Conservation (phyloP, 2,113 vertebrate species). For the Hypanus sabinus region DNA sequence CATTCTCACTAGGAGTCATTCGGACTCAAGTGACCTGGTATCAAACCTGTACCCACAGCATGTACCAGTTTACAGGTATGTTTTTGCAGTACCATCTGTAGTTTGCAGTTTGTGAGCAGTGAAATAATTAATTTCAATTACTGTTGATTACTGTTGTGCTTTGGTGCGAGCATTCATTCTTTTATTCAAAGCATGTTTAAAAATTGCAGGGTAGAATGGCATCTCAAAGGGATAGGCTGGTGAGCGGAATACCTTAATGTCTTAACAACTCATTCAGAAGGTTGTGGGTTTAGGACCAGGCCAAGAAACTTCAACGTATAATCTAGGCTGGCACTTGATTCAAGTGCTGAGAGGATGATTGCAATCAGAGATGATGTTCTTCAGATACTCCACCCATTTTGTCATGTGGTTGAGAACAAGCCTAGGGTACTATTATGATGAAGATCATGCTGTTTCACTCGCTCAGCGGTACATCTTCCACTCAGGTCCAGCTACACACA, state of each 20-base stretch:
- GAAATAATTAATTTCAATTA: background rate
- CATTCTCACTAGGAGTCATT: constrained; percentile 49
- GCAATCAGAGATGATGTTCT: background rate
- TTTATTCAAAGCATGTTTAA: background rate
- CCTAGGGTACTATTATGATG: no score
- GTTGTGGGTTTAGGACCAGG: background rate
- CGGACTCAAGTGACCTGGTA: constrained; percentile 58
- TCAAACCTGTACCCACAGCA: constrained; percentile 61
- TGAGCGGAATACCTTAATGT: background rate
- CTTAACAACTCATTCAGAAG: background rate
- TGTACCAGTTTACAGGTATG: constrained; percentile 60
- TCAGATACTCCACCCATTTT: background rate
- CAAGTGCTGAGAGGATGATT: background rate
- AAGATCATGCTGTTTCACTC: no score
- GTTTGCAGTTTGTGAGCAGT: background rate
- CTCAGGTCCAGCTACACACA: no score
- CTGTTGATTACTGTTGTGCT: background rate
- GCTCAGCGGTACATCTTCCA: no score
- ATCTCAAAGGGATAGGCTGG: background rate
- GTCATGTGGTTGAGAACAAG: background rate
- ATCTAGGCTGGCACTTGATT: background rate
- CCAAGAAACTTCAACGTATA: background rate
- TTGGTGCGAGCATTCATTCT: background rate
- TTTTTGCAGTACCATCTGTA: background rate
- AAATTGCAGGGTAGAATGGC: background rate